These are phyloP conservation scores for Hypsibius dujardini DNA, from an alignment of 1,140 invertebrate genomes.

Conservation along the genomic window DNA sequence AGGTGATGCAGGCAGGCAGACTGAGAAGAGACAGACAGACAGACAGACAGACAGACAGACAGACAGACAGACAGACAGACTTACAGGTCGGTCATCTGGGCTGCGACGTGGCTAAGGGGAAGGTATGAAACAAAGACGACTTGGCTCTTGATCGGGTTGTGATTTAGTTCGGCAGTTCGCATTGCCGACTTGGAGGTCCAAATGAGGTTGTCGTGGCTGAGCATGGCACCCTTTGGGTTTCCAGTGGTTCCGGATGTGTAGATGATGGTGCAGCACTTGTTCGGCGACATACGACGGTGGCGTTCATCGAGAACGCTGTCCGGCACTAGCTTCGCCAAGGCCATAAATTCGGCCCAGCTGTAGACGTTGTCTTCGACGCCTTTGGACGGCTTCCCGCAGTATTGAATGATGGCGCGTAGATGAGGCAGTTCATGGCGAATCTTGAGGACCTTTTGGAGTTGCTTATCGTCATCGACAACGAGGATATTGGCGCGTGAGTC, in stretches of 20 bases:
- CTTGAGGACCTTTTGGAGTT: conserved; percentile 31
- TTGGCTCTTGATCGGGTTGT: conserved; percentile 21
- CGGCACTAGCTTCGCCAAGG: conserved; percentile 25
- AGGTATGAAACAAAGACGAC: conserved; percentile 31
- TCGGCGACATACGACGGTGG: conserved; percentile 27
- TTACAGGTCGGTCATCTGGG: conserved; percentile 31
- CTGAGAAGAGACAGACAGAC: background rate
- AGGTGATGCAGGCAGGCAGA: background rate
- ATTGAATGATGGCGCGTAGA: conserved; percentile 32
- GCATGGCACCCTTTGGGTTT: conserved; percentile 37
- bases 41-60: background rate
- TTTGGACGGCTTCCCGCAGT: conserved; percentile 28
- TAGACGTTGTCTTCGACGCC: conserved; percentile 27
- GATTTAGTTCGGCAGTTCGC: background rate
- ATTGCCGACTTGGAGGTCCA: background rate
- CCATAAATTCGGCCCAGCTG: conserved; percentile 30
- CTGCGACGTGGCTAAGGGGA: conserved; percentile 34
- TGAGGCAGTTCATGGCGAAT: conserved; percentile 28
- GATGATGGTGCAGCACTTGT: conserved; percentile 33
- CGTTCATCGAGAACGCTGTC: conserved; percentile 27
- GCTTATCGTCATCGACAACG: conserved; percentile 32
- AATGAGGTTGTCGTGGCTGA: conserved; percentile 35
- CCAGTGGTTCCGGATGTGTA: conserved; percentile 38
- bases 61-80: background rate
- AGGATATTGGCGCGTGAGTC: conserved; percentile 29